These are phyloP conservation scores for Tokudaia tokunoshimensis DNA, from an alignment of 2,797 vertebrate species.

Conservation along the genomic window DNA sequence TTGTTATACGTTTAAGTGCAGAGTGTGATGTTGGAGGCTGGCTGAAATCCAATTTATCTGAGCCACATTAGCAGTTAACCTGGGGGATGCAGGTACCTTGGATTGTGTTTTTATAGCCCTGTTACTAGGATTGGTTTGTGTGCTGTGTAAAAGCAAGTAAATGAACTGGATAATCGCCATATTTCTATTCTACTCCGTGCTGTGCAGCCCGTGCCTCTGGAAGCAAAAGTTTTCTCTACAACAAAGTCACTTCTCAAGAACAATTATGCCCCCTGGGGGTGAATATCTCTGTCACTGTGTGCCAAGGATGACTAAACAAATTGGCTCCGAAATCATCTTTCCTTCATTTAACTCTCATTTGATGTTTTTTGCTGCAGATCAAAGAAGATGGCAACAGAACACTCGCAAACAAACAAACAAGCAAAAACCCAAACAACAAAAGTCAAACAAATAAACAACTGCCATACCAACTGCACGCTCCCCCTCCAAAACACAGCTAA, in stretches of 20 bases:
- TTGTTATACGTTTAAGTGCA: neutral
- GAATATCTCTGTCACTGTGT: constrained; percentile 8
- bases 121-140: constrained; percentile 52
- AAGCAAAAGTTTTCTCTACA: constrained; percentile 72
- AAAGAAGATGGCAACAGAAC: neutral
- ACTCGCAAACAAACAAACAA: neutral
- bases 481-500: neutral
- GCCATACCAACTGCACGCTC: neutral
- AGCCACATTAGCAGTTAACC: constrained; percentile 17
- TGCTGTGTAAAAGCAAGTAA: constrained; percentile 67
- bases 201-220: constrained; percentile 58
- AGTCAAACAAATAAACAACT: neutral
- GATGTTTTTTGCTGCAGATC: constrained; percentile 27
- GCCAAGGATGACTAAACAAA: constrained; percentile 69
- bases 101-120: neutral
- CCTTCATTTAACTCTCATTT: constrained; percentile 47
- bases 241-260: constrained; percentile 75
- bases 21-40: neutral
- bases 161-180: constrained; percentile 70
- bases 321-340: constrained; percentile 41
- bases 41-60: constrained; percentile 38
- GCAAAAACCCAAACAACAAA: neutral
- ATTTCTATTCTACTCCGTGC: constrained; percentile 67
- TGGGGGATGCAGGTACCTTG: neutral
- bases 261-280: constrained; percentile 54